Evolutionary conservation across 2,888 invertebrate species (phyloP), one percentile per base, ranked within the genome.

Genomic region (Linnaemya tessellans): DNA sequence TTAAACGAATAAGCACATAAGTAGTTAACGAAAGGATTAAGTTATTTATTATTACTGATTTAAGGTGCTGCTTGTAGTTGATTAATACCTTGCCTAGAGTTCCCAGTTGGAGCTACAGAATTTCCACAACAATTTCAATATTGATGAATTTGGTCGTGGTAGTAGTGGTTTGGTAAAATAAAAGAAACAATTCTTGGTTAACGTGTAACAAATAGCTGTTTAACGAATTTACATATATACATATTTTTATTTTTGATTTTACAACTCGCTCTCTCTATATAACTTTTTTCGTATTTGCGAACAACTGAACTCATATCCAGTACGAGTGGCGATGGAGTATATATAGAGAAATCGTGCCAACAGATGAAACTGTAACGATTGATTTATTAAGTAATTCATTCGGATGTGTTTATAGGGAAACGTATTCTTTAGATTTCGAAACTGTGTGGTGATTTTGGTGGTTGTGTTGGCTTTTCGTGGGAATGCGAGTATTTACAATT

Each of bases 31-130:
- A 83, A 77, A 82, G 77, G 75, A 81, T 84, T 83, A 35, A 22
- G 25, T 56, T 67, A 11, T 70, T 56, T 67, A 11, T 70, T 25
- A 18, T 43, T 60, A 38, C 9, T 41, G 62, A 62, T 73, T 73
- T 77, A 77, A 62, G 38, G 80, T 80, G 82, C 58, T 60, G 68
- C 79, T 67, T 54, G 78, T 68, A 68, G 67, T 82, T 78, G 43
- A 71, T 88, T 88, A 87, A 88, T 91, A 91, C 91, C 91, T 91
- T 91, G 88, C 91, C 91, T 84, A 91, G 89, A 87, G 91, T 91
- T 91, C 91, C 91, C 91, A 91, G 91, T 91, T 91, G 91, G 90
- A 91, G 91, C 91, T 91, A 89, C 87, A 85, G 71, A 74, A 74
- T 62, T 43, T 77, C 77, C 80, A 84, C 81, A 81, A 85, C 74